These are phyloP conservation scores for Eleutherodactylus coqui DNA, from an alignment of 2,797 vertebrate genomes.

Conservation along the genomic window DNA sequence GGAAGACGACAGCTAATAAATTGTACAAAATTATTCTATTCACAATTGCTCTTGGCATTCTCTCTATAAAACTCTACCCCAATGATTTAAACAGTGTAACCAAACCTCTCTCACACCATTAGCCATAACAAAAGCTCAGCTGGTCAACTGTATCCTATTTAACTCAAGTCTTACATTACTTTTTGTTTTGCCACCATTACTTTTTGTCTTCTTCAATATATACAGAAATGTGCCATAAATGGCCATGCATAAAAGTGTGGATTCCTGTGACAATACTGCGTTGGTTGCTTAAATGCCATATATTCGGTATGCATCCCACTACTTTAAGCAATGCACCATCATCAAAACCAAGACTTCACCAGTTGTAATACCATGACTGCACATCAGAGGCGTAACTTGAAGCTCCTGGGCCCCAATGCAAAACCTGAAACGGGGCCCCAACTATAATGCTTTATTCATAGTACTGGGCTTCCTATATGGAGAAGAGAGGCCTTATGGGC, in stretches of 20 bases:
- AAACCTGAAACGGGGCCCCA: too few species aligned
- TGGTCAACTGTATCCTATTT: neutral
- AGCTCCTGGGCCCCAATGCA: too few species aligned
- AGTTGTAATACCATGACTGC: too few species aligned
- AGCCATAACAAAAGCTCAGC: conserved; percentile 23
- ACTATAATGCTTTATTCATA: too few species aligned
- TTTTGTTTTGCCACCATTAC: neutral
- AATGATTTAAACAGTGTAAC: conserved; percentile 17
- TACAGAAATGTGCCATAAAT: neutral
- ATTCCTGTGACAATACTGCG: neutral
- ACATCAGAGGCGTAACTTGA: too few species aligned
- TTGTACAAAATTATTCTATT: conserved; percentile 27
- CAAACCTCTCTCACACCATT: neutral
- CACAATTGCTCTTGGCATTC: neutral
- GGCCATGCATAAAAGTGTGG: neutral
- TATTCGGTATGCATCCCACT: too few species aligned
- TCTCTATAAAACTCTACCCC: conserved; percentile 8
- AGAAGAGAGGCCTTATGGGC: too few species aligned
- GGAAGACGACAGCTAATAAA: conserved; percentile 62
- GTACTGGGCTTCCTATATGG: too few species aligned
- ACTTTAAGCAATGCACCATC: too few species aligned
- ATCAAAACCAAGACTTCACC: too few species aligned
- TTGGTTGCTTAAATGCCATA: too few species aligned
- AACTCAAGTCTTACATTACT: neutral
- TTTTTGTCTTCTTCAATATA: neutral